Evolutionary conservation across 2,113 vertebrate species (phyloP).

Genomic region (Rhynchomys soricoides): DNA sequence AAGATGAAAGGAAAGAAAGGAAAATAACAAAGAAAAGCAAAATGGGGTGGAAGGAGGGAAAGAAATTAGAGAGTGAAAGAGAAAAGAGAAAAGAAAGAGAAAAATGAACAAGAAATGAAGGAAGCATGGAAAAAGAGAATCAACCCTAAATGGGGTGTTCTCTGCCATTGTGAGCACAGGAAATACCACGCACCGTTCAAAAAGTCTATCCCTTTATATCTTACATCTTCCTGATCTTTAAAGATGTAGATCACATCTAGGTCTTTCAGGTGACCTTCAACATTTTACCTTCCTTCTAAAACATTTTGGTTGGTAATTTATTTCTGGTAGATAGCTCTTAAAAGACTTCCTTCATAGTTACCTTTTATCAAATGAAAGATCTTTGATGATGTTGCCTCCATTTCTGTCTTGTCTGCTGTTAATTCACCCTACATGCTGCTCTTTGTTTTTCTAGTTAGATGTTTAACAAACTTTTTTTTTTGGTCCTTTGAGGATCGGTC

Average conservation of each 20-base stretch:
- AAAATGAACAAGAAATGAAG: background rate
- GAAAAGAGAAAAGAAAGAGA: too few species aligned
- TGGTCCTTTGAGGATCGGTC: background rate
- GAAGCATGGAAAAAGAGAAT: background rate
- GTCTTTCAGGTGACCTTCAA: background rate
- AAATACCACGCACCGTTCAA: background rate
- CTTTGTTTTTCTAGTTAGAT: background rate
- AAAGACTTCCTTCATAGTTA: constrained; percentile 43
- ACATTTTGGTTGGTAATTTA: constrained; percentile 9
- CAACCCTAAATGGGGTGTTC: background rate
- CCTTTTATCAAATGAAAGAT: constrained; percentile 44
- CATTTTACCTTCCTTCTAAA: background rate
- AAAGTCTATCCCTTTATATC: background rate
- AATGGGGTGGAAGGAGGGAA: too few species aligned
- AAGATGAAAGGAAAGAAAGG: background rate
- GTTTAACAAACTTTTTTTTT: background rate
- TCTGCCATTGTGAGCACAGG: background rate
- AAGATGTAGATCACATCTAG: background rate
- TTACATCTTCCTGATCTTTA: background rate
- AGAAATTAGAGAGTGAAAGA: background rate
- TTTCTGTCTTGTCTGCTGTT: constrained; percentile 20
- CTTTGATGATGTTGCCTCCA: background rate
- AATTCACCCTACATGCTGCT: background rate
- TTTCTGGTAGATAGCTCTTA: background rate
- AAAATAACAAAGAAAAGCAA: background rate